These are phyloP conservation scores for Pygmarrhopalites habei DNA, from an alignment of 1,140 invertebrate genomes.

Conservation along the genomic window DNA sequence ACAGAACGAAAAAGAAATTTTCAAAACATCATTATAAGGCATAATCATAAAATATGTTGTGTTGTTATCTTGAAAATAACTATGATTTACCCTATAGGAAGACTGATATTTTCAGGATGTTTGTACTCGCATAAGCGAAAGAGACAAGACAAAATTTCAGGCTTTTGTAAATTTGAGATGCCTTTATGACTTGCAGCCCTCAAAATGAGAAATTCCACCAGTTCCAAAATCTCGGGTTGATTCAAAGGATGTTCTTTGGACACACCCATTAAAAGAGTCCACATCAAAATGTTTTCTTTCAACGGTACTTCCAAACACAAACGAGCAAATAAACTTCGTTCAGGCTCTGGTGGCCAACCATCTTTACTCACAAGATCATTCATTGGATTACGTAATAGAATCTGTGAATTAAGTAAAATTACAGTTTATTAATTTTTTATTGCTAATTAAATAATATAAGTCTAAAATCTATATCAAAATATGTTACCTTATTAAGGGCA, in stretches of 20 bases:
- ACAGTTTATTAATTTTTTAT: conserved; percentile 5
- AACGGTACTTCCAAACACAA: conserved; percentile 81
- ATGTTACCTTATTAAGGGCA: conserved; percentile 71
- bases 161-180: conserved; percentile 56
- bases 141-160: conserved; percentile 79
- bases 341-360: conserved; percentile 87
- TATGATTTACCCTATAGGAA: conserved; percentile 68
- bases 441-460: not conserved
- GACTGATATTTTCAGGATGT: conserved; percentile 82
- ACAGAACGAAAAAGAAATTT: conserved; percentile 14
- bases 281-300: conserved; percentile 68
- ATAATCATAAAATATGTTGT: too few relatives aligned
- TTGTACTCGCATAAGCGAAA: conserved; percentile 85
- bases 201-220: conserved; percentile 74
- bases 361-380: conserved; percentile 53
- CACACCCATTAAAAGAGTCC: conserved; percentile 72
- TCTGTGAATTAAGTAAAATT: conserved; percentile 15
- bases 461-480: too few relatives aligned
- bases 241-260: conserved; percentile 75
- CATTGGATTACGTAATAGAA: conserved; percentile 31
- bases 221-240: conserved; percentile 72
- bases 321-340: conserved; percentile 67
- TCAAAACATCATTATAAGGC: not conserved
- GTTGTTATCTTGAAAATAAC: too few relatives aligned
- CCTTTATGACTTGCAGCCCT: conserved; percentile 67